Base-by-base conservation (phyloP, 2,113 vertebrate species). In the Myiopsitta monachus region DNA sequence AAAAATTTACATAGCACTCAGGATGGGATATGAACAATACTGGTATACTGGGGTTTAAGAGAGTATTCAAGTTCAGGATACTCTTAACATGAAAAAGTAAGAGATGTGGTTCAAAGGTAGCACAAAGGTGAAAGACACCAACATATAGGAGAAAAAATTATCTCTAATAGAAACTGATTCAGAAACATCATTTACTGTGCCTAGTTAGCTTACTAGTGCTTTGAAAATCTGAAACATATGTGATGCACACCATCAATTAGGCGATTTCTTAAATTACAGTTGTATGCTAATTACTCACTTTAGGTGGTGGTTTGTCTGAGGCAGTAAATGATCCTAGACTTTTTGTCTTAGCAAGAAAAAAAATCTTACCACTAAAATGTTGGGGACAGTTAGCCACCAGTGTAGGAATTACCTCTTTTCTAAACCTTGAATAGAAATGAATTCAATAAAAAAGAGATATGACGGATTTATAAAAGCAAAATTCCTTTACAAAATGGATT, bases 381-480 rank as follows among this genome's bases (percentile, higher is more conserved):
- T 92, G 93, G 96, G 95, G 94, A 96, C 94, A 97, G 95, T 96
- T 98, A 97, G 97, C 97, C 96, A 97, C 83, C 89, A 93, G 72
- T 95, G 92, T 86, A 97, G 68, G 66, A 97, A 97, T 81, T 92
- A 68, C 77, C 79, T 93, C 85, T 97, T 97, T 97, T 97, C 91
- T 96, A 97, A 98, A 96, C 96, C 86, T 91, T 91, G 90, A 97
- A 92, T 79, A 97, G 90, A 96, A 98, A 98, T 97, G 87, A 97
- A 98, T 98, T 97, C 95, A 96, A 97, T 97, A 98, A 98, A 98
- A 97, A 96, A 95, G 96, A 95, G 91, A 96, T 97, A 98, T 96
- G 96, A 97, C 51, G 59, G 93, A 97, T 97, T 98, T 98, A 97
- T 97, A 98, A 97, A 98, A 98, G 96, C 96, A 98, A 97, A 83